Base-by-base conservation (phyloP, 2,888 invertebrate genomes). In the Chironomus tentans region DNA sequence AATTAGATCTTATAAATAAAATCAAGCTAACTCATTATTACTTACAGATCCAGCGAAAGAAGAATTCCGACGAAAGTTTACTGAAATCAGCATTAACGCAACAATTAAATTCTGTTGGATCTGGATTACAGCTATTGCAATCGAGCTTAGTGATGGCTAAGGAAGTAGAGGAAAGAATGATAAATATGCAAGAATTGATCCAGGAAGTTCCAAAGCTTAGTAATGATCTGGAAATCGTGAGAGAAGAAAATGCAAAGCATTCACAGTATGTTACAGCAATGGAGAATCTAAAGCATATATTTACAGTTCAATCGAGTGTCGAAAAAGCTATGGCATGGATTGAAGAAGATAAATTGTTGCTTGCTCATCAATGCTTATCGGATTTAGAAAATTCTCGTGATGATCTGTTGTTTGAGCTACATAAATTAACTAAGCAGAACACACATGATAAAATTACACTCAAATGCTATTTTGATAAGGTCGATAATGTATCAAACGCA, bases 71-170 rank as follows among this genome's bases (percentile, higher is more conserved):
- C 7, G 97, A 97, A 83, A 95, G 95, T 0, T 92, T 95, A 87
- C 82, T 99, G 22, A 98, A 98, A 85, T 97, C 98, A n/a, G 97
- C 97, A 0, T 95, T 99, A 87, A 98, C 99, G 83, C 95, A 97
- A 78, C 98, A 99, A 84, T 85, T 99, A 76, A 98, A 99, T 84
- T 98, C 97, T 0, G 98, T 99, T 0, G 90, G 94, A 79, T 93
- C 94, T 12, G 98, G 98, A 0, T 88, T 99, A 18, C 92, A 92
- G 80, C 94, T 98, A 82, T 85, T 99, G 65, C 91, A 93, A 81
- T 90, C 90, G 77, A 95, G 97, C 70, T 85, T 95, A 73, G 89
- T 91, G 79, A 95, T 96, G 84, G 92, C 98, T 2, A 85, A 90
- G 82, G 92, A 93, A 82, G 88, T 91, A 24, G 86, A 87, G 78